Percentiles rank a stretch among this genome's conserved stretches.
Evolutionary conservation across 2,888 invertebrate genomes (phyloP).

Genomic region (Ephialtes manifestator): DNA sequence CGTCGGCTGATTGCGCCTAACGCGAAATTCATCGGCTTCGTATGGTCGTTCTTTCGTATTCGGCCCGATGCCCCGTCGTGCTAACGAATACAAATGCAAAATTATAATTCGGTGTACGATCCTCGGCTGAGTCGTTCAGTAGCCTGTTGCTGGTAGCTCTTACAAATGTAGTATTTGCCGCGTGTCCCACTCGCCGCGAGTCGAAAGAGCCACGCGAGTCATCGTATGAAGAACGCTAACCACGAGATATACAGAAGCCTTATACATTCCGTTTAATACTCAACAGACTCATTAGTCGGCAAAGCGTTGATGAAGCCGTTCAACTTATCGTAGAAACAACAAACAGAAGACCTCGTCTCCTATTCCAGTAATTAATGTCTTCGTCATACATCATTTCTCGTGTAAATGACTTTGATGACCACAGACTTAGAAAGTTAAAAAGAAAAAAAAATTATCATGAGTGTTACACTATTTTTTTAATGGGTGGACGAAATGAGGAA

Average conservation of each 20-base stretch:
- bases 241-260: constrained; percentile 65
- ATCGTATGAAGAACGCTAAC: constrained; percentile 21
- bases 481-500: background rate
- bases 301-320: constrained; percentile 79
- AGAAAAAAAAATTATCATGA: background rate
- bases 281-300: constrained; percentile 76
- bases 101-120: constrained; percentile 80
- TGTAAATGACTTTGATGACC: constrained; percentile 58
- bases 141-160: constrained; percentile 41
- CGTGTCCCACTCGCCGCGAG: constrained; percentile 11
- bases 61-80: constrained; percentile 70
- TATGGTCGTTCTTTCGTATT: constrained; percentile 57
- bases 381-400: constrained; percentile 52
- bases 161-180: constrained; percentile 14
- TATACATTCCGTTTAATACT: constrained; percentile 45
- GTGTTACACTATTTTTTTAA: too few relatives aligned
- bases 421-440: background rate
- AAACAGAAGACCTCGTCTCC: constrained; percentile 66
- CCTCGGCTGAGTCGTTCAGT: constrained; percentile 41
- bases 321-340: constrained; percentile 78
- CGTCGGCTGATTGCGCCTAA: constrained; percentile 79
- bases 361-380: constrained; percentile 62
- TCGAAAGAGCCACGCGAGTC: constrained; percentile 46
- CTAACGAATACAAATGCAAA: constrained; percentile 85
- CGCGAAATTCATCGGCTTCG: constrained; percentile 80